Evolutionary conservation across 2,113 vertebrate genomes (phyloP).

Genomic region (Arizona elegans): DNA sequence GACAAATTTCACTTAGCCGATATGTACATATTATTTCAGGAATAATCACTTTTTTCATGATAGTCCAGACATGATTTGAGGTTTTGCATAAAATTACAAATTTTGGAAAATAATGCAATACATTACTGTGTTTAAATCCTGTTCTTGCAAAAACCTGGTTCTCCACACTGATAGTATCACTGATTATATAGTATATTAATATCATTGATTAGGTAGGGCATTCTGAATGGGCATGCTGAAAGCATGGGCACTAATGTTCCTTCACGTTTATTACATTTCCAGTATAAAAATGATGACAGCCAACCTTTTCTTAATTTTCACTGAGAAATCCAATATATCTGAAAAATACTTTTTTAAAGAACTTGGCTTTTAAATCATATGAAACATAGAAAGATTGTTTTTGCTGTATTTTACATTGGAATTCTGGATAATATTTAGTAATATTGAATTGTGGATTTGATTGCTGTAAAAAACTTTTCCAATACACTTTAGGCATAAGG

Average conservation of each 20-base stretch:
- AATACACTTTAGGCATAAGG: not conserved
- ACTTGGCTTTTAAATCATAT: not conserved
- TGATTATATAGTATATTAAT: not conserved
- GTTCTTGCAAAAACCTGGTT: not conserved
- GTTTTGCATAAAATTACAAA: not conserved
- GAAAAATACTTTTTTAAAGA: not conserved
- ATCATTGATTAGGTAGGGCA: not conserved
- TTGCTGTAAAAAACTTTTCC: not conserved
- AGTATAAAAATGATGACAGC: not conserved
- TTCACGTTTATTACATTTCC: not conserved
- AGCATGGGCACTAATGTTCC: not conserved
- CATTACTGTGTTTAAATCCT: not conserved
- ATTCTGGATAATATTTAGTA: not conserved
- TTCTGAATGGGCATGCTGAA: not conserved
- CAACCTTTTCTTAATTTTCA: not conserved
- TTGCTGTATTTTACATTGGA: not conserved
- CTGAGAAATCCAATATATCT: not conserved
- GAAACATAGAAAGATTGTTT: not conserved
- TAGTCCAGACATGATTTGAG: not conserved
- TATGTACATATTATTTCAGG: not conserved
- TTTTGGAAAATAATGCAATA: not conserved
- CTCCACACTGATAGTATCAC: not conserved
- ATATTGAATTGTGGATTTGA: not conserved
- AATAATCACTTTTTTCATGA: not conserved
- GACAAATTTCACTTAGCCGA: not conserved